A percentile compares a stretch with the other conserved stretches of the same genome.
Evolutionary conservation across 30 jellyfish, hydroid and myxozoan species (phyloP).

Genomic region (Nemopilema nomurai): DNA sequence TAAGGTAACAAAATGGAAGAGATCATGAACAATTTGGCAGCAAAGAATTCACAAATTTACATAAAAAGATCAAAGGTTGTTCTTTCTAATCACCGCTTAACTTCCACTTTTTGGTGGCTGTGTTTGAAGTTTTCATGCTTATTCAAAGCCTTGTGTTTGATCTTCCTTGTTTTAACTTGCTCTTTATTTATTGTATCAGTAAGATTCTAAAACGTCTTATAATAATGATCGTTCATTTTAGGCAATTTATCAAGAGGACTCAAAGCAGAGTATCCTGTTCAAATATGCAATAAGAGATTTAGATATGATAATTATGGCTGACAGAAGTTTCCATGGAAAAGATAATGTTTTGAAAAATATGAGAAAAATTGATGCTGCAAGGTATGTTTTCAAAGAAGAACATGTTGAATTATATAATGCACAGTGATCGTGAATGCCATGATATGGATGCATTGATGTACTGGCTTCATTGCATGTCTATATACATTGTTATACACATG

Average conservation of each 20-base stretch:
- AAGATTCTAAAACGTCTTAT: background rate
- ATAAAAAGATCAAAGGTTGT: constrained; percentile 83
- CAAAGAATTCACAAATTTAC: constrained; percentile 85
- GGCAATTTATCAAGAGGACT: constrained; percentile 81
- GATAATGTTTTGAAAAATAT: constrained; percentile 56
- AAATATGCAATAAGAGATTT: constrained; percentile 49
- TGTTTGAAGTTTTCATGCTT: no score
- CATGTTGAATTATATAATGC: background rate
- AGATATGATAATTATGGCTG: constrained; percentile 71
- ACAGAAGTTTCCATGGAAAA: constrained; percentile 58
- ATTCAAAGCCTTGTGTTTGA: no score
- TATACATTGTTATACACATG: no score
- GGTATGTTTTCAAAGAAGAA: constrained; percentile 15
- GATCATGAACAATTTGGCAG: constrained; percentile 67
- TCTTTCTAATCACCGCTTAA: background rate
- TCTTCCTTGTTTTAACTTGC: no score
- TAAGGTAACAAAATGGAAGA: constrained; percentile 84
- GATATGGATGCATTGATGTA: no score
- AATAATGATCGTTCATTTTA: no score
- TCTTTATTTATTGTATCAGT: background rate
- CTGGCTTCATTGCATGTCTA: no score
- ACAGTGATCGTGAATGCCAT: no score
- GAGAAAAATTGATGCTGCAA: constrained; percentile 54
- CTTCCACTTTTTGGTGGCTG: no score
- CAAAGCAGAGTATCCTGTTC: constrained; percentile 53